phyloP scores from a whole-genome alignment of 2,113 vertebrate genomes.

The Setophaga kirtlandii region DNA sequence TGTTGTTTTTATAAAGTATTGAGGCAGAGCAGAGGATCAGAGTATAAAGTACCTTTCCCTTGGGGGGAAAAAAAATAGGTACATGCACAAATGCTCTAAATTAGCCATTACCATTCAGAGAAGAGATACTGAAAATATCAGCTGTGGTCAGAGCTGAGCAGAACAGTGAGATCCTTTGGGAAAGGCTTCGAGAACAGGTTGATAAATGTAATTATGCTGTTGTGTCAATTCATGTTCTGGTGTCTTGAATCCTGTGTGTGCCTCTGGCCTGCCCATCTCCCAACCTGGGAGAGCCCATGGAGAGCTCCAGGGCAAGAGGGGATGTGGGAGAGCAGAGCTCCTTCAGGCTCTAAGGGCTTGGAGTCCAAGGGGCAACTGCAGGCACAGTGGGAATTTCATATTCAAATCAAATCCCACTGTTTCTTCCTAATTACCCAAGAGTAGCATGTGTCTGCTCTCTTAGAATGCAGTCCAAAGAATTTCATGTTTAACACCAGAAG shows the following conservation, averaged over 20 bases:
- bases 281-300: neutral
- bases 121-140: neutral
- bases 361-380: neutral
- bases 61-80: accelerated
- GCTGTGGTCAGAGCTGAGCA: neutral
- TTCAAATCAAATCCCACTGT: neutral
- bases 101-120: neutral
- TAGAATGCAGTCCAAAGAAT: neutral
- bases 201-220: neutral
- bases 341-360: neutral
- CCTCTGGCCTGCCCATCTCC: neutral
- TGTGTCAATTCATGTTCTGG: neutral
- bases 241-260: neutral
- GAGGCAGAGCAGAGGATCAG: neutral
- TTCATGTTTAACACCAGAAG: neutral
- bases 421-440: neutral
- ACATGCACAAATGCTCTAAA: neutral
- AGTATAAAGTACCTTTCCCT: neutral
- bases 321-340: neutral
- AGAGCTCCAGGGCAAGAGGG: neutral
- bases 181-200: neutral
- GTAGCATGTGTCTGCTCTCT: neutral
- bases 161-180: neutral
- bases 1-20: neutral
- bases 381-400: neutral